Evolutionary conservation across 2,888 invertebrate genomes (phyloP).

Genomic region (Alsophila aescularia): DNA sequence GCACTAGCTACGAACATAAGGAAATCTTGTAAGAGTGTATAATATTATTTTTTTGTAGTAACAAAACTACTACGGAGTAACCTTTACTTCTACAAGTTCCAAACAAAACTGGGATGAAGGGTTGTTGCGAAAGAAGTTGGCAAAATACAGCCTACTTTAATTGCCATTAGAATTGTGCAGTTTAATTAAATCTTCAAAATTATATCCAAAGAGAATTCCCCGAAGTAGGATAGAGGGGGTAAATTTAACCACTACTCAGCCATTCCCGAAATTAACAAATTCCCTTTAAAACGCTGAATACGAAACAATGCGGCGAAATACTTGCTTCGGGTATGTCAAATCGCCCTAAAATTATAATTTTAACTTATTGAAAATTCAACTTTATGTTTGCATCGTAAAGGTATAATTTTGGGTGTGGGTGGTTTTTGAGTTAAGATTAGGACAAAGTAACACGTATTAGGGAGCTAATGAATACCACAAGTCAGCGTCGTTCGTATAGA

Average conservation of each 20-base stretch:
- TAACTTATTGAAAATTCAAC: conserved; percentile 32
- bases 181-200: conserved; percentile 25
- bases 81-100: too few species aligned
- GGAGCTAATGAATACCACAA: conserved; percentile 78
- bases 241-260: conserved; percentile 57
- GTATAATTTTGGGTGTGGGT: conserved; percentile 42
- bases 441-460: conserved; percentile 78
- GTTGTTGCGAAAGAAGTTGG: too few species aligned
- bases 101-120: too few species aligned
- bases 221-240: conserved; percentile 31
- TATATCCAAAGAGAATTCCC: conserved; percentile 37
- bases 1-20: too few species aligned
- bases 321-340: conserved; percentile 66
- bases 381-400: conserved; percentile 32
- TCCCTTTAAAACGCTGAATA: conserved; percentile 63
- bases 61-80: too few species aligned
- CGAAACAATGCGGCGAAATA: conserved; percentile 70
- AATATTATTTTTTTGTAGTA: too few species aligned
- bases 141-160: background rate
- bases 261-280: conserved; percentile 68
- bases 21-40: too few species aligned
- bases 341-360: conserved; percentile 61
- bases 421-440: conserved; percentile 72
- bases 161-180: background rate
- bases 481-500: conserved; percentile 61